Evolutionary conservation across 2,888 invertebrate genomes (phyloP).

Genomic region (Peribatodes rhomboidaria): DNA sequence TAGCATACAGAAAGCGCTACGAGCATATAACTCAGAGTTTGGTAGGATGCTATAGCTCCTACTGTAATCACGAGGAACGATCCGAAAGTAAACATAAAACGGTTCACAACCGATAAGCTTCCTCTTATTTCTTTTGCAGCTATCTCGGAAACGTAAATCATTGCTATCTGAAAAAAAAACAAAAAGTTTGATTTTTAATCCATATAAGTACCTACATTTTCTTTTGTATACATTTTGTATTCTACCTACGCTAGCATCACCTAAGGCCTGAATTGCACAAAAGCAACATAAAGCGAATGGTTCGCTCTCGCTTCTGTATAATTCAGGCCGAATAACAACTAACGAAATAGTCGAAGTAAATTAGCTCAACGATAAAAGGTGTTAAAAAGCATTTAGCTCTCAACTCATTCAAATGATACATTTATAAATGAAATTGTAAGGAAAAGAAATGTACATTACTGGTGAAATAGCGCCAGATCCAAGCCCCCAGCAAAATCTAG

Average conservation of each 20-base stretch:
- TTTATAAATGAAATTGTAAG: neutral
- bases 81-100: conserved; percentile 70
- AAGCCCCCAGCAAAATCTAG: conserved; percentile 79
- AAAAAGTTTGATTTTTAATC: neutral
- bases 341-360: too few species aligned
- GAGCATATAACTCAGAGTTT: conserved; percentile 71
- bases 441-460: conserved; percentile 51
- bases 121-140: conserved; percentile 76
- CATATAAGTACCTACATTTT: neutral
- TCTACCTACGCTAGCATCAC: too few species aligned
- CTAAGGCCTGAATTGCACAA: too few species aligned
- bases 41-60: conserved; percentile 70
- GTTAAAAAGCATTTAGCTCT: too few species aligned
- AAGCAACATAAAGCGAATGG: too few species aligned
- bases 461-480: conserved; percentile 77
- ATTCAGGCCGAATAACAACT: too few species aligned
- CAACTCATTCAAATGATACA: too few species aligned
- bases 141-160: conserved; percentile 76
- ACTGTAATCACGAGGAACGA: conserved; percentile 67
- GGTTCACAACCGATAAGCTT: conserved; percentile 61
- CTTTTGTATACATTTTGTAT: too few species aligned
- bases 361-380: too few species aligned
- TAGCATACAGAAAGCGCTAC: conserved; percentile 74
- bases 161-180: conserved; percentile 61
- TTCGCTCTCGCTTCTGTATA: too few species aligned